Evolutionary conservation across 2,113 vertebrate species (phyloP), one percentile per base, ranked within the genome.

Genomic region (Oostethus manadensis): DNA sequence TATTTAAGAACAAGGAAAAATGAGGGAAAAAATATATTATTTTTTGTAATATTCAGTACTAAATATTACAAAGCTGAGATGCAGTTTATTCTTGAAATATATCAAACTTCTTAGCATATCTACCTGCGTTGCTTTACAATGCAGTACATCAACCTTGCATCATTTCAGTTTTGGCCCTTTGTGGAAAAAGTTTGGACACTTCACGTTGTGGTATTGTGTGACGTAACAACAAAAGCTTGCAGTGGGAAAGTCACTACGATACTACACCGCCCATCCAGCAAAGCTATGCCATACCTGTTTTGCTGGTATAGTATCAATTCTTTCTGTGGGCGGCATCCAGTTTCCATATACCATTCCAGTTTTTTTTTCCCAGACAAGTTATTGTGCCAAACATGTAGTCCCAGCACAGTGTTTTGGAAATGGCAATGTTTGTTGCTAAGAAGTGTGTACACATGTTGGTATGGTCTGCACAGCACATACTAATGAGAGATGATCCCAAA

Each of bases 241-340:
- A 20, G 10, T 23, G 10, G 66, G 60, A 42, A 5, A 15, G 3
- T 42, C 64, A 3, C 35, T 42, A 0, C 33, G 64, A 71, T 66
- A 66, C 64, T 56, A 8, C 57, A 7, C 65, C 56, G 66, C 64
- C 61, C 51, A n/a, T 26, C 29, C 54, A 47, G 18, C 58, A 59
- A 66, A 75, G 64, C 64, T 57, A 62, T 49, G 53, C 55, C 44
- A 10, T 64, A 66, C 81, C 73, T 76, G 77, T 78, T 84, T 66
- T 56, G 54, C 61, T 33, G 46, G 69, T 57, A 48, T 61, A 46
- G 22, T 26, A 6, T 58, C n/a, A 63, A 58, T 88, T 71, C 29
- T 83, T 86, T 80, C 63, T 68, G 23, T 66, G 81, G 82, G 81
- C 54, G 64, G 73, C 51, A 72, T 62, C 44, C 26, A 47, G 65